These are phyloP conservation scores for Parotia lawesii DNA, from an alignment of 2,113 vertebrate genomes.

Conservation along the genomic window DNA sequence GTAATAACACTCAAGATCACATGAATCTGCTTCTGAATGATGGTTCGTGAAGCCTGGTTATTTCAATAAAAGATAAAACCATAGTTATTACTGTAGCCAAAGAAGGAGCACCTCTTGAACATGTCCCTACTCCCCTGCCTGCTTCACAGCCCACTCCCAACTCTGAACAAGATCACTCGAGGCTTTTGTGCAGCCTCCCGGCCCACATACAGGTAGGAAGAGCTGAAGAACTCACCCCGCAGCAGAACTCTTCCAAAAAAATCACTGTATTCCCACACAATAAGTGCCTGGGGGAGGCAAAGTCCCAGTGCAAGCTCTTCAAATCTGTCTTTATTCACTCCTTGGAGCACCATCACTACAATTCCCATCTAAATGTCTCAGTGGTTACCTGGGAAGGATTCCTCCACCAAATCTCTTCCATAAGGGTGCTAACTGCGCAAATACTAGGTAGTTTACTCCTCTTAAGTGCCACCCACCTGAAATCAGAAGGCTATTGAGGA, in stretches of 20 bases:
- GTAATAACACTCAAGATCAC: not conserved
- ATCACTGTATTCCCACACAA: not conserved
- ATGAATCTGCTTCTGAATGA: not conserved
- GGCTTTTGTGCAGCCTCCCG: constrained; percentile 4
- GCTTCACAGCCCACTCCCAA: constrained; percentile 22
- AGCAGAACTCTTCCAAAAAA: constrained; percentile 2
- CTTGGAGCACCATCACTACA: not conserved
- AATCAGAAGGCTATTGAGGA: not conserved
- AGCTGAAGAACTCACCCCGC: constrained; percentile 7
- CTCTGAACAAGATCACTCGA: not conserved
- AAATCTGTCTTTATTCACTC: not conserved
- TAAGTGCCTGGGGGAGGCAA: not conserved
- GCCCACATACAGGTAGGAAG: constrained; percentile 45
- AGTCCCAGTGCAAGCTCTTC: not conserved
- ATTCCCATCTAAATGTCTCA: not conserved
- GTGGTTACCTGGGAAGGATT: not conserved
- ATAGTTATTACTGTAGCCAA: not conserved
- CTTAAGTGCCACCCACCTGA: not conserved
- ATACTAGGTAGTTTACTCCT: not conserved
- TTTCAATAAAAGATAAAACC: not conserved
- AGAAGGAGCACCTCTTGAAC: not conserved
- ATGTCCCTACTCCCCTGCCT: not conserved
- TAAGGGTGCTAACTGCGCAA: not conserved
- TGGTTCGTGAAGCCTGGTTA: not conserved
- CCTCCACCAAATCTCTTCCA: not conserved